Conservation (phyloP, 2,113 vertebrate genomes). For the Paracanthobrama guichenoti region DNA sequence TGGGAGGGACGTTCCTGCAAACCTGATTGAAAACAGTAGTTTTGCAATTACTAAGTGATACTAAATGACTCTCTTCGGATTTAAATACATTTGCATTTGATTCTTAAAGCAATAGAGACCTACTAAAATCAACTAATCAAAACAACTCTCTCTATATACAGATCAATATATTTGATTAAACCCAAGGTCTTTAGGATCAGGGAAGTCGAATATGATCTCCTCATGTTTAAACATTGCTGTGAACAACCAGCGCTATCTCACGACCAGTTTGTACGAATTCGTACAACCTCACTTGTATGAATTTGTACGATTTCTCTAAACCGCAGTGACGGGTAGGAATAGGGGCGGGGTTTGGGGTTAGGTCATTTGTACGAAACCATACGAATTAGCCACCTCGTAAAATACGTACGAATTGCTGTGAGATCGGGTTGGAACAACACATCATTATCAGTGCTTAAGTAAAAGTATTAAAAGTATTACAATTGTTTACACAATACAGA, state of each 20-base stretch:
- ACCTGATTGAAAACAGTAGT: not conserved
- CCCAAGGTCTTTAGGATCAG: not conserved
- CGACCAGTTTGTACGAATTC: too few relatives aligned
- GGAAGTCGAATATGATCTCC: not conserved
- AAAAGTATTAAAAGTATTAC: not conserved
- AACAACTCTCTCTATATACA: not conserved
- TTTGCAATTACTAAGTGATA: not conserved
- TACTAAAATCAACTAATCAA: not conserved
- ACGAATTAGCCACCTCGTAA: too few relatives aligned
- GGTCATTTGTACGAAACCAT: too few relatives aligned
- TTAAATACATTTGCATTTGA: not conserved
- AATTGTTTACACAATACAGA: not conserved
- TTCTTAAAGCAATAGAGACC: not conserved
- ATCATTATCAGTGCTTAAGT: not conserved
- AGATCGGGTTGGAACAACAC: too few relatives aligned
- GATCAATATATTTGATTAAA: slow-evolving; percentile 1
- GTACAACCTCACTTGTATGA: too few relatives aligned
- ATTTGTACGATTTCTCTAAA: too few relatives aligned
- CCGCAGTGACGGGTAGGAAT: too few relatives aligned
- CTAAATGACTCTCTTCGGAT: not conserved
- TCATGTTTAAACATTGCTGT: not conserved
- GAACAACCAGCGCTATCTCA: not conserved
- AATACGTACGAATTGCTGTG: too few relatives aligned
- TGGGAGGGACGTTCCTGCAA: not conserved
- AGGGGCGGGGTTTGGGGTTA: too few relatives aligned